Conservation (phyloP, 1,140 invertebrate species). For the Leptinotarsa lineolata region DNA sequence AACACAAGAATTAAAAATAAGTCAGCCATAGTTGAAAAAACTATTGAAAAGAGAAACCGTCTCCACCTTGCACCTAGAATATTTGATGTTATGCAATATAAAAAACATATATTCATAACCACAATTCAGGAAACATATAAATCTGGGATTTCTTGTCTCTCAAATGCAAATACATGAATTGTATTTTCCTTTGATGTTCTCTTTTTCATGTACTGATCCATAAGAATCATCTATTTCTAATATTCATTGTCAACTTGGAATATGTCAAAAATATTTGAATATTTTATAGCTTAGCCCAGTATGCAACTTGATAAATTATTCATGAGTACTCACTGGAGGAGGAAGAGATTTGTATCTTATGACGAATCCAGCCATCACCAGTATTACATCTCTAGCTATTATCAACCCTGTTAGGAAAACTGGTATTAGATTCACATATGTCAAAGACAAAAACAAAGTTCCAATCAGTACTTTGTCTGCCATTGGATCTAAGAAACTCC, state of each 20-base stretch:
- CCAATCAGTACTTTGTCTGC: conserved; percentile 96
- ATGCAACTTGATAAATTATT: background rate
- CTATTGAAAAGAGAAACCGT: too few species aligned
- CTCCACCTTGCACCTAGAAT: too few species aligned
- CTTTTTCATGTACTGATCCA: too few species aligned
- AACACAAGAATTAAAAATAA: too few species aligned
- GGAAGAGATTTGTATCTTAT: conserved; percentile 89
- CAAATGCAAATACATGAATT: too few species aligned
- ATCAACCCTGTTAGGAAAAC: conserved; percentile 83
- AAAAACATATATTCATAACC: too few species aligned
- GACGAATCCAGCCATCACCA: conserved; percentile 82
- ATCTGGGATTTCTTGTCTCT: too few species aligned
- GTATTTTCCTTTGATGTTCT: too few species aligned
- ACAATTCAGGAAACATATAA: too few species aligned
- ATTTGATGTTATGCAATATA: too few species aligned
- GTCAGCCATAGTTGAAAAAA: too few species aligned
- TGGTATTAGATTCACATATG: conserved; percentile 85
- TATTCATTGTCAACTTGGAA: background rate
- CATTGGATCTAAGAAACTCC: conserved; percentile 94
- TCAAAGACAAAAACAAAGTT: conserved; percentile 84
- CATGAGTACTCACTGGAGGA: conserved; percentile 72
- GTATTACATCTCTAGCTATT: conserved; percentile 78
- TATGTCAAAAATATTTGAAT: background rate
- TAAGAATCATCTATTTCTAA: background rate
- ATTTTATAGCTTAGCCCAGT: background rate